Conservation (phyloP, 2,113 vertebrate species). For the Axis porcinus region DNA sequence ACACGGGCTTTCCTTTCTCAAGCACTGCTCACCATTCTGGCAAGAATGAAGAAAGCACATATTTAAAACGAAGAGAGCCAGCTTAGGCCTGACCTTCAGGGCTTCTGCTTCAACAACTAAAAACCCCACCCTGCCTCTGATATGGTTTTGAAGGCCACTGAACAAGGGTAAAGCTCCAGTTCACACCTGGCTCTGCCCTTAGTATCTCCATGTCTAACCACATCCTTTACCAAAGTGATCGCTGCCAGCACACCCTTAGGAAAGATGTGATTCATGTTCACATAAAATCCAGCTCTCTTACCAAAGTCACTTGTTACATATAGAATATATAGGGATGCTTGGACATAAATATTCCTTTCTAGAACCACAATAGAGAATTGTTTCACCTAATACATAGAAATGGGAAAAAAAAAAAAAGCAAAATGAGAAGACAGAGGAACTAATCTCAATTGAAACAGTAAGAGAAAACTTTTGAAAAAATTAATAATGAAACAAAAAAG, state of each 20-base stretch:
- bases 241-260: not conserved
- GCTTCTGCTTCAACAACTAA: not conserved
- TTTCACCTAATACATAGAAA: not conserved
- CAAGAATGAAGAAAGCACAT: not conserved
- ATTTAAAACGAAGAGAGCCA: not conserved
- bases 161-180: not conserved
- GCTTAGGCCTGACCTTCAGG: not conserved
- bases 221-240: not conserved
- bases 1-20: too few species aligned
- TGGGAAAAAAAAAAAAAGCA: not conserved
- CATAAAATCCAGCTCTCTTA: not conserved
- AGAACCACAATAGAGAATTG: not conserved
- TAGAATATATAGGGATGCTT: not conserved
- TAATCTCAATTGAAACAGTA: not conserved
- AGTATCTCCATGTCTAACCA: not conserved
- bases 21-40: not conserved
- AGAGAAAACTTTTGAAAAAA: not conserved
- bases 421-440: not conserved
- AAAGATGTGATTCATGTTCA: not conserved
- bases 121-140: not conserved
- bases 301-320: not conserved
- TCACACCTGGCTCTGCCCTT: not conserved
- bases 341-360: not conserved
- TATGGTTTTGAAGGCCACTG: not conserved
- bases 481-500: not conserved